Conservation (phyloP, 2,113 vertebrate species). For the Cebidichthys violaceus region DNA sequence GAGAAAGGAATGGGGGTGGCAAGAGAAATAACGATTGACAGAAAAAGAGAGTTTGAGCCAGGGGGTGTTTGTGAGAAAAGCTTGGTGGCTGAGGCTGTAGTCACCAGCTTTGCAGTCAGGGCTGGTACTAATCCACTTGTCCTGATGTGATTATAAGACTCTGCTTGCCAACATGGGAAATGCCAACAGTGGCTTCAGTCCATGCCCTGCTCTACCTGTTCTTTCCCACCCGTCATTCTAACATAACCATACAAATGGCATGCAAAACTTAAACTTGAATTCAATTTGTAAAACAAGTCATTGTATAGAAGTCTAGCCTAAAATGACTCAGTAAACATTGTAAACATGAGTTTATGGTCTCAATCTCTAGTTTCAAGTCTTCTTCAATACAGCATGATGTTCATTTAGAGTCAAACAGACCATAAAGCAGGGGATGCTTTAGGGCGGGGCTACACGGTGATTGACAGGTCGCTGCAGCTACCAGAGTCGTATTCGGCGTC, state of each 20-base stretch:
- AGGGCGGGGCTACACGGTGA: no score
- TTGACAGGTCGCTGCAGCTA: no score
- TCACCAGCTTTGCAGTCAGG: slow-evolving; percentile 26
- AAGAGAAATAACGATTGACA: slow-evolving; percentile 28
- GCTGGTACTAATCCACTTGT: slow-evolving; percentile 40
- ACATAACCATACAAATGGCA: background rate
- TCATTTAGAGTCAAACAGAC: no score
- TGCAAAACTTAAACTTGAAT: background rate
- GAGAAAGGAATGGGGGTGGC: background rate
- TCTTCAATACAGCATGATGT: no score
- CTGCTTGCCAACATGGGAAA: slow-evolving; percentile 25
- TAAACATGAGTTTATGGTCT: no score
- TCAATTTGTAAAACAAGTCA: no score
- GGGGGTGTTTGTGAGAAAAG: background rate
- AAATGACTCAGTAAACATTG: no score
- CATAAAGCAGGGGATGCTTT: no score
- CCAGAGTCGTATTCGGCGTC: no score
- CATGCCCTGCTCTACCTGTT: slow-evolving; percentile 7
- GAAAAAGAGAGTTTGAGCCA: slow-evolving; percentile 14
- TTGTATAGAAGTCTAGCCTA: no score
- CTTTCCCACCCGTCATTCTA: background rate
- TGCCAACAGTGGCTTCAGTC: slow-evolving; percentile 3
- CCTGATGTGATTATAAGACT: slow-evolving; percentile 54
- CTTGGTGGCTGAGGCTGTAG: background rate
- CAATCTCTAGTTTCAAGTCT: no score